Conservation (phyloP, 2,797 vertebrate species). For the Sebastes hopkinsi region DNA sequence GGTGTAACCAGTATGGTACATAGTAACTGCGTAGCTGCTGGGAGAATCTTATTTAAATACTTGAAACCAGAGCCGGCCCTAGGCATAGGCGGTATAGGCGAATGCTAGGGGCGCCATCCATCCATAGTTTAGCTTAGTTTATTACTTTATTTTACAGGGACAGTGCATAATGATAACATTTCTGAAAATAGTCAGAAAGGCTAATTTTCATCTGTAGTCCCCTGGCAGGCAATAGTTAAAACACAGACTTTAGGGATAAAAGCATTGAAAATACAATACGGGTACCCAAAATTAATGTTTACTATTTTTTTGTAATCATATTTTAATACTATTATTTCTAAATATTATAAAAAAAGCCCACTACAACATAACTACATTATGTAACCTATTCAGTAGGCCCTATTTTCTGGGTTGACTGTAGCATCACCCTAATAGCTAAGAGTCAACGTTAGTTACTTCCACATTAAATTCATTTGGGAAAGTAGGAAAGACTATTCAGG, state of each 20-base stretch:
- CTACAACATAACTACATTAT: neutral
- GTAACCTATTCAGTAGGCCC: neutral
- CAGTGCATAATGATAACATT: too few species aligned
- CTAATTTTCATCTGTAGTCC: too few species aligned
- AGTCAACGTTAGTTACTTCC: neutral
- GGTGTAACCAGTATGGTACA: slow-evolving; percentile 10
- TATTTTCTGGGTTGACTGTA: too few species aligned
- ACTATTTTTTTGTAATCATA: neutral
- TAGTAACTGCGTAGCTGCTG: neutral
- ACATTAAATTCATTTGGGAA: neutral
- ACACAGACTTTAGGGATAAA: too few species aligned
- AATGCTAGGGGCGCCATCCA: neutral
- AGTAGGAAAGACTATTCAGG: neutral
- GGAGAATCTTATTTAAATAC: neutral
- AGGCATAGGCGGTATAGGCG: too few species aligned
- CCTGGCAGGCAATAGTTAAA: rapidly evolving
- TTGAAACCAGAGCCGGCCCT: neutral
- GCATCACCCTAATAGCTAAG: neutral
- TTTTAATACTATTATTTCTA: neutral
- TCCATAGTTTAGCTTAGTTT: neutral
- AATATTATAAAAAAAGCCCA: neutral
- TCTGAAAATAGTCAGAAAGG: too few species aligned
- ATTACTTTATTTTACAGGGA: too few species aligned
- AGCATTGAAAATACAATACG: too few species aligned
- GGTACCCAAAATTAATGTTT: neutral